Conservation (phyloP, 2,888 invertebrate species). For the Microdon myrmicae region DNA sequence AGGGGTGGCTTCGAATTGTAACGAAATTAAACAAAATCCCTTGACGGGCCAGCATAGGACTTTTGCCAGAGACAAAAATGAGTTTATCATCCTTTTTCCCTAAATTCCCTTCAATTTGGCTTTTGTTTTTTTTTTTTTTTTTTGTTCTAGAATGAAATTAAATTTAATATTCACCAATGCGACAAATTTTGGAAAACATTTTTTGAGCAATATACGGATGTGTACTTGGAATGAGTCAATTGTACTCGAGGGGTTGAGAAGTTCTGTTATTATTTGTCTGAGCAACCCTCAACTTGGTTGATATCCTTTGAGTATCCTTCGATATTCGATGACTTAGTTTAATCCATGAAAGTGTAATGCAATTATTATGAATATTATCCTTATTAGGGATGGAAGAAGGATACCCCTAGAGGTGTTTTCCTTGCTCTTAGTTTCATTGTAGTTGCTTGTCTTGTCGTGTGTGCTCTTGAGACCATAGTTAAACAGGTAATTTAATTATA, state of each 20-base stretch:
- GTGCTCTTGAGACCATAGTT: slow-evolving; percentile 1
- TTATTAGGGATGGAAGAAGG: slow-evolving; percentile 20
- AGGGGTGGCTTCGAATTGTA: slow-evolving; percentile 28
- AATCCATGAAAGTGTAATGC: slow-evolving; percentile 24
- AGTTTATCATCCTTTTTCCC: slow-evolving; percentile 25
- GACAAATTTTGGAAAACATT: slow-evolving; percentile 10
- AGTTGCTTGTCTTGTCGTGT: slow-evolving; percentile 6
- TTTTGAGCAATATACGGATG: no score
- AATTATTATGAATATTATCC: slow-evolving; percentile 41
- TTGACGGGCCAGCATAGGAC: slow-evolving; percentile 18
- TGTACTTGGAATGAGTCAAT: neutral
- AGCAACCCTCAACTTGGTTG: neutral
- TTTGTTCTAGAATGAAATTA: slow-evolving; percentile 22
- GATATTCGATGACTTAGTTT: slow-evolving; percentile 17
- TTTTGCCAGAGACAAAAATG: slow-evolving; percentile 11
- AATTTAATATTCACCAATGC: slow-evolving; percentile 29
- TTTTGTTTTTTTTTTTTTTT: slow-evolving; percentile 1
- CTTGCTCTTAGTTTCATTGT: slow-evolving; percentile 17
- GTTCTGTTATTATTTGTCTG: slow-evolving; percentile 5
- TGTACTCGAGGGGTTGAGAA: neutral
- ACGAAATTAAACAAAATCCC: slow-evolving; percentile 46
- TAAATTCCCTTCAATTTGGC: slow-evolving; percentile 16
- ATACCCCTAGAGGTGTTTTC: slow-evolving; percentile 18
- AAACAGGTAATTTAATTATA: slow-evolving; percentile 44
- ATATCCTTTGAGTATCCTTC: neutral